Percentiles rank a stretch among this genome's conserved stretches.
These are phyloP conservation scores for Tipula vernalis DNA, from an alignment of 2,888 invertebrate species.

Conservation along the genomic window DNA sequence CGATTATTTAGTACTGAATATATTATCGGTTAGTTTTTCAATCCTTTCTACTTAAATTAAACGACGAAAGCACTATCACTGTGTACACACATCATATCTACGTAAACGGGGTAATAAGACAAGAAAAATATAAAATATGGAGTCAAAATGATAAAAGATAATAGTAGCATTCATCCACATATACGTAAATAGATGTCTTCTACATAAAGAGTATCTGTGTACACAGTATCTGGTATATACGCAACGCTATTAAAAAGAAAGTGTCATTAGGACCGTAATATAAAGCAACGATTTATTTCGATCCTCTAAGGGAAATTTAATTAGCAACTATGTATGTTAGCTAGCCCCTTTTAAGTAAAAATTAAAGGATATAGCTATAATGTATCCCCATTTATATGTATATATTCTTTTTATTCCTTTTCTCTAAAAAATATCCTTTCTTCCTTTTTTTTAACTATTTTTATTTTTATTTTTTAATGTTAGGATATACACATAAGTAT, in stretches of 20 bases:
- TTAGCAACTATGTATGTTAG: conserved; percentile 10
- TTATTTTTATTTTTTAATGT: background rate
- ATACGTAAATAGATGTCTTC: background rate
- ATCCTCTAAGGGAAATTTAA: conserved; percentile 12
- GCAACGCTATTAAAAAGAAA: conserved; percentile 11
- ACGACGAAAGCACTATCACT: background rate
- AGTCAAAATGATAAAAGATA: background rate
- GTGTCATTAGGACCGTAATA: conserved; percentile 12
- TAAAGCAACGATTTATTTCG: conserved; percentile 11
- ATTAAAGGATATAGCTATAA: conserved; percentile 10
- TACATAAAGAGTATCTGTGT: background rate
- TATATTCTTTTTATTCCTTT: background rate
- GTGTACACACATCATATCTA: background rate
- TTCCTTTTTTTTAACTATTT: background rate
- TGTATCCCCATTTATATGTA: background rate
- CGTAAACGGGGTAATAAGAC: background rate
- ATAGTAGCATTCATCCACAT: background rate
- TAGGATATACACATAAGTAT: conserved; percentile 6
- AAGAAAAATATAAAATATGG: background rate
- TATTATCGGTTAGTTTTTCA: background rate
- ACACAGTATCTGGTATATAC: background rate
- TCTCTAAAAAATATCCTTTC: background rate
- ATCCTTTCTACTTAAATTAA: background rate
- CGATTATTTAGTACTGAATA: background rate
- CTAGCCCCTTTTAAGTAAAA: conserved; percentile 7